Evolutionary conservation across 2,113 vertebrate species (phyloP).

Genomic region (Hyaena hyaena): DNA sequence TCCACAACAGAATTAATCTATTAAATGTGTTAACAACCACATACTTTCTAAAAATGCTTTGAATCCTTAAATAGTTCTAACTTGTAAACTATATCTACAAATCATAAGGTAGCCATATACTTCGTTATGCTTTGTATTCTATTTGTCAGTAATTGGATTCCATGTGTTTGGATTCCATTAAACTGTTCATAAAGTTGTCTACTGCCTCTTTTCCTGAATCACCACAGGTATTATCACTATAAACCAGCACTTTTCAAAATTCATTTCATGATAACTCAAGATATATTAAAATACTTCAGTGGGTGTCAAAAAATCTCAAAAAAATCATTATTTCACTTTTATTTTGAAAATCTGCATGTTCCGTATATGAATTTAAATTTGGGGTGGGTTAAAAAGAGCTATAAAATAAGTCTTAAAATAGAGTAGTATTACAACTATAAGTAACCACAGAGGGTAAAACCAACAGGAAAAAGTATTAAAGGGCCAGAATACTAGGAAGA

Average conservation of each 20-base stretch:
- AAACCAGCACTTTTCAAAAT: neutral
- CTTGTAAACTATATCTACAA: neutral
- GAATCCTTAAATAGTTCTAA: neutral
- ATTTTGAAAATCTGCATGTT: conserved; percentile 14
- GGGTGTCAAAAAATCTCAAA: neutral
- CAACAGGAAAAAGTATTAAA: neutral
- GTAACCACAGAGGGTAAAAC: neutral
- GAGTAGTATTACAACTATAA: neutral
- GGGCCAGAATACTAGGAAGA: neutral
- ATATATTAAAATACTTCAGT: conserved; percentile 19
- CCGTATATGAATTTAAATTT: neutral
- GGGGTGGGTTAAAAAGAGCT: neutral
- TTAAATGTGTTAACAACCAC: neutral
- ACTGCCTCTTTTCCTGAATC: neutral
- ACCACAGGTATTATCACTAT: neutral
- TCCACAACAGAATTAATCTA: neutral
- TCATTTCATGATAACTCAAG: conserved; percentile 8
- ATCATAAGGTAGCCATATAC: neutral
- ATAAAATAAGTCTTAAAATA: conserved; percentile 24
- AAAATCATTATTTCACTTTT: neutral
- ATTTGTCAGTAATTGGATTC: neutral
- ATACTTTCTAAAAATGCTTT: neutral
- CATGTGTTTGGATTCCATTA: neutral
- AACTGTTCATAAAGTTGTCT: neutral
- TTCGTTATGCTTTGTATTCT: neutral